These are phyloP conservation scores for Epizoanthus rinbou DNA, from an alignment of 92 coral and sea anemone genomes.

Conservation along the genomic window DNA sequence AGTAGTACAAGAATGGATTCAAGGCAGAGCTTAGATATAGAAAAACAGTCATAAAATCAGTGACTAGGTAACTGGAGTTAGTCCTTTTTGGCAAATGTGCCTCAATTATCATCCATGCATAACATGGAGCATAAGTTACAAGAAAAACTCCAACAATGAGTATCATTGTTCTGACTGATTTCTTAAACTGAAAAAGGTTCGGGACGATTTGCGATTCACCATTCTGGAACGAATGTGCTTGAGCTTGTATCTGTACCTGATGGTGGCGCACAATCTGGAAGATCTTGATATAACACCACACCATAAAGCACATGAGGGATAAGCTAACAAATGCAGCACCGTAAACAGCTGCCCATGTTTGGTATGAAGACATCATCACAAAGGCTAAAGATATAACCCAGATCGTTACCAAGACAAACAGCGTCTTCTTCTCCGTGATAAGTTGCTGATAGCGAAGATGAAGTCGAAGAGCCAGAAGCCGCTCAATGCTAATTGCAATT, in stretches of 20 bases:
- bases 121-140: slow-evolving; percentile 9
- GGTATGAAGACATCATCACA: not conserved
- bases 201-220: not conserved
- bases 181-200: not conserved
- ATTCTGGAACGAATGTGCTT: not conserved
- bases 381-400: not conserved
- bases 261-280: slow-evolving; percentile 7
- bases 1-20: no score
- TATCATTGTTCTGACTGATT: slow-evolving; percentile 3
- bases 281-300: slow-evolving; percentile 6
- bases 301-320: not conserved
- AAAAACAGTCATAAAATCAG: no score
- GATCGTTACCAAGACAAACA: not conserved
- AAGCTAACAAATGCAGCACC: not conserved
- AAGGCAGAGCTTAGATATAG: no score
- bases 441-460: slow-evolving; percentile 9
- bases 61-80: no score
- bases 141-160: not conserved
- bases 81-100: no score
- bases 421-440: not conserved
- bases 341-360: not conserved
- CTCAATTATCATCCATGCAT: not conserved
- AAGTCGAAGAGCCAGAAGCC: not conserved
- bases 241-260: not conserved
- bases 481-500: not conserved